phyloP scores from a whole-genome alignment of 2,888 invertebrate genomes.

The Calameuta idolon region DNA sequence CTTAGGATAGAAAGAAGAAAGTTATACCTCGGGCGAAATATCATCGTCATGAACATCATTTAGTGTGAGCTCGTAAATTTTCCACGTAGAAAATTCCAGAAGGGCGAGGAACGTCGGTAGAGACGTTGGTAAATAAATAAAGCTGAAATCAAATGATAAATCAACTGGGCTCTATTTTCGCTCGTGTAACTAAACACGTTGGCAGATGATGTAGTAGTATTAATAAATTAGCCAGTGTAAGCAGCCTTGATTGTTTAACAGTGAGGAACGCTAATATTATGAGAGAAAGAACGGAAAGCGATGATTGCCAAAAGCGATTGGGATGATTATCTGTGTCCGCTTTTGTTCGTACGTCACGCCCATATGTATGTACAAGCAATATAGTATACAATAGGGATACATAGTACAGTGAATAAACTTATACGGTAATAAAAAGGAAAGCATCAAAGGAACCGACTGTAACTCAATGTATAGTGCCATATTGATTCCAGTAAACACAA shows the following conservation, averaged over 20 bases:
- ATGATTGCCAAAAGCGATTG: background rate
- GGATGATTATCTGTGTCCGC: background rate
- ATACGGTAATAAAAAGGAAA: background rate
- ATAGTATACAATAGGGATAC: background rate
- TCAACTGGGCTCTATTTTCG: slow-evolving; percentile 17
- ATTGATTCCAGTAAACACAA: background rate
- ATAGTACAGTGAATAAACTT: background rate
- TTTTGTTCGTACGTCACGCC: background rate
- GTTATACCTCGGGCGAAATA: background rate
- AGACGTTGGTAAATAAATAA: background rate
- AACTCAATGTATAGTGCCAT: background rate
- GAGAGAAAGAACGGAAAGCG: background rate
- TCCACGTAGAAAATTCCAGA: background rate
- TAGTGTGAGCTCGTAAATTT: background rate
- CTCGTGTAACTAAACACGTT: slow-evolving; percentile 23
- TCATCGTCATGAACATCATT: background rate
- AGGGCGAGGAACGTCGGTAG: background rate
- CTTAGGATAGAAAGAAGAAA: background rate
- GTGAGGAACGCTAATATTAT: slow-evolving; percentile 14
- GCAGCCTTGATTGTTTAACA: slow-evolving; percentile 22
- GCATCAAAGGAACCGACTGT: background rate
- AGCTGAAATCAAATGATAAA: slow-evolving; percentile 12
- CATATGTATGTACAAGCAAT: background rate
- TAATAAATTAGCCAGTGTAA: slow-evolving; percentile 19
- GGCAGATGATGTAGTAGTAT: slow-evolving; percentile 16